Conservation (phyloP, 2,113 vertebrate genomes). For the Tupaia chinensis region DNA sequence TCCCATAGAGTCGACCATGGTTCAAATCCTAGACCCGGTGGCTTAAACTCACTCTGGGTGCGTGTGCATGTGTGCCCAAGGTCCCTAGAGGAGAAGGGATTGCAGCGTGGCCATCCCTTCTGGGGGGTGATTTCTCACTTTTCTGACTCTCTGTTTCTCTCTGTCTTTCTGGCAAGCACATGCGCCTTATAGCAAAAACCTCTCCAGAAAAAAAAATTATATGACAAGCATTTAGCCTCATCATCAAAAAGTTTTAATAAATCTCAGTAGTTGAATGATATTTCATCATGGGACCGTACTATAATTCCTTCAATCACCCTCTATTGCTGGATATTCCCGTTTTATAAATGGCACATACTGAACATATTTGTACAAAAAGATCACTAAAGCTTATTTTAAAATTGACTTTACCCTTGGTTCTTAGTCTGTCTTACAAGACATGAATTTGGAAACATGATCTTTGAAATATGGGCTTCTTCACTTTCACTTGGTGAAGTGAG, state of each 20-base stretch:
- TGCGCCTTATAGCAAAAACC: no score
- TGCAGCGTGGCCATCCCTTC: no score
- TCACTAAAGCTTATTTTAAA: not conserved
- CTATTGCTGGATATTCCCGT: not conserved
- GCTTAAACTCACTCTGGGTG: no score
- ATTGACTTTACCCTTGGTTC: not conserved
- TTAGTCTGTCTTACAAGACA: constrained; percentile 40
- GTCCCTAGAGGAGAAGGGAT: no score
- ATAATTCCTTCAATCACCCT: not conserved
- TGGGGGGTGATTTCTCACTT: no score
- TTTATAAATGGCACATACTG: constrained; percentile 18
- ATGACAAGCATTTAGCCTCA: not conserved
- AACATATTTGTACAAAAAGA: constrained; percentile 20
- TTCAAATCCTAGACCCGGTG: no score
- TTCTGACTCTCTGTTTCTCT: no score
- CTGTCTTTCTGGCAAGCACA: no score
- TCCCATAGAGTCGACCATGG: no score
- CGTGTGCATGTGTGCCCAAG: no score
- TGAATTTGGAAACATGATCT: constrained; percentile 53
- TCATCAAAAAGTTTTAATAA: not conserved
- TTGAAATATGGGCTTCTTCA: constrained; percentile 39
- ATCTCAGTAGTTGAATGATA: not conserved
- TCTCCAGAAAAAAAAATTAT: not conserved
- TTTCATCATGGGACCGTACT: not conserved
- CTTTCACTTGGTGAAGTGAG: not conserved